Percentiles rank a stretch among this genome's conserved stretches.
Evolutionary conservation across 2,113 vertebrate species (phyloP).

Genomic region (Fulica atra): DNA sequence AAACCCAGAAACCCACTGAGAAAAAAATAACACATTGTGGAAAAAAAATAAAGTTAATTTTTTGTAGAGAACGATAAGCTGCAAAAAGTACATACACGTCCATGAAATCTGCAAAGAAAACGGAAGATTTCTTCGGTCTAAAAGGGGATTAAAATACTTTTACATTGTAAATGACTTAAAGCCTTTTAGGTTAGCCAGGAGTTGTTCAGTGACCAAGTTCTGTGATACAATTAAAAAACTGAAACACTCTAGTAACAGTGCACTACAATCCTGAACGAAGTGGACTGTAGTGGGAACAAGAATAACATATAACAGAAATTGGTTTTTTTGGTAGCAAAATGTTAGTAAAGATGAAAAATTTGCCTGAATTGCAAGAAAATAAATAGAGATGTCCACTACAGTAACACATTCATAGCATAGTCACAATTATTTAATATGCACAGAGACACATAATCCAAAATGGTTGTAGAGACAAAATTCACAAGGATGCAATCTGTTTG

Average conservation of each 20-base stretch:
- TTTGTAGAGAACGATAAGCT: background rate
- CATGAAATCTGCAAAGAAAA: background rate
- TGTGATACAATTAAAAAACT: background rate
- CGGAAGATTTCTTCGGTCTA: background rate
- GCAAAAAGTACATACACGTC: background rate
- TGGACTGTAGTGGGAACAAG: background rate
- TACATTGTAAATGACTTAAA: background rate
- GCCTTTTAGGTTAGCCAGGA: background rate
- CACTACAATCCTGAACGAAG: background rate
- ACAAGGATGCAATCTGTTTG: background rate
- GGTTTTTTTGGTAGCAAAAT: background rate
- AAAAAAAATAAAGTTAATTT: background rate
- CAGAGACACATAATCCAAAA: background rate
- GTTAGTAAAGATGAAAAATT: background rate
- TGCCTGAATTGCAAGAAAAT: background rate
- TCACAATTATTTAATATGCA: background rate
- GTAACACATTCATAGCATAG: background rate
- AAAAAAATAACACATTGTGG: background rate
- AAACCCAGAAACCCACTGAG: too few species aligned
- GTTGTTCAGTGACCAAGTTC: background rate
- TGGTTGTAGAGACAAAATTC: background rate
- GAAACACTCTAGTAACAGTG: background rate
- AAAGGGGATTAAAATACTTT: background rate
- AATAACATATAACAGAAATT: background rate
- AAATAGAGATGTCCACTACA: background rate